Evolutionary conservation across 2,888 invertebrate genomes (phyloP).

Genomic region (Erynnis tages): DNA sequence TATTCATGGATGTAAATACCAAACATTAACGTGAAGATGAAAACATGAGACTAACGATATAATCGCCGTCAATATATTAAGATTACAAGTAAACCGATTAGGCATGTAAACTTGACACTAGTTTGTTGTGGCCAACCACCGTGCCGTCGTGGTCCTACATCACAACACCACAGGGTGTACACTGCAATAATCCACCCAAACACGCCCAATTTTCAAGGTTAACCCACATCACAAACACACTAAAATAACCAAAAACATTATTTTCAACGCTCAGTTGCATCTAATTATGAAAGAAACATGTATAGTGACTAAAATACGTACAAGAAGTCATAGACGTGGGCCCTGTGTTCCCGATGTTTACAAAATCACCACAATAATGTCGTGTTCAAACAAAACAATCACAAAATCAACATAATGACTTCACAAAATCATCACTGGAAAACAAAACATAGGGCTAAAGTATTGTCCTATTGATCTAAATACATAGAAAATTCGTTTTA

Average conservation of each 20-base stretch:
- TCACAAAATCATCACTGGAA: constrained; percentile 57
- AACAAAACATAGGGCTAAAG: constrained; percentile 49
- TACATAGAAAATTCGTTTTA: constrained; percentile 68
- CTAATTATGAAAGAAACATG: constrained; percentile 46
- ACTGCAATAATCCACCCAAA: constrained; percentile 34
- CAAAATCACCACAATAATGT: constrained; percentile 69
- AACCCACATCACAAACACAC: constrained; percentile 41
- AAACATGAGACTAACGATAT: constrained; percentile 28
- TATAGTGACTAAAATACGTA: constrained; percentile 71
- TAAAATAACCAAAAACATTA: constrained; percentile 42
- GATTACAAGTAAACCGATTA: constrained; percentile 7
- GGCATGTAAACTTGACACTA: constrained; percentile 22
- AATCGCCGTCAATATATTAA: constrained; percentile 5
- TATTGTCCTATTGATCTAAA: constrained; percentile 61
- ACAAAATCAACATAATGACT: constrained; percentile 64
- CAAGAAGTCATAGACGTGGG: constrained; percentile 81
- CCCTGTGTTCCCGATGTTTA: constrained; percentile 76
- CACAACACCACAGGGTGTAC: constrained; percentile 47
- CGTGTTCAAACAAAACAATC: constrained; percentile 55
- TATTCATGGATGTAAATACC: neutral
- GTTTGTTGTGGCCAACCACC: constrained; percentile 30
- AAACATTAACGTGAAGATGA: constrained; percentile 20
- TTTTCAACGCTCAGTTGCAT: constrained; percentile 39
- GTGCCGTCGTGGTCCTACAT: constrained; percentile 35
- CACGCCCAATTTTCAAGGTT: constrained; percentile 50